Base-by-base conservation (phyloP, 2,888 invertebrate species). In the Cacoxenus indagator region DNA sequence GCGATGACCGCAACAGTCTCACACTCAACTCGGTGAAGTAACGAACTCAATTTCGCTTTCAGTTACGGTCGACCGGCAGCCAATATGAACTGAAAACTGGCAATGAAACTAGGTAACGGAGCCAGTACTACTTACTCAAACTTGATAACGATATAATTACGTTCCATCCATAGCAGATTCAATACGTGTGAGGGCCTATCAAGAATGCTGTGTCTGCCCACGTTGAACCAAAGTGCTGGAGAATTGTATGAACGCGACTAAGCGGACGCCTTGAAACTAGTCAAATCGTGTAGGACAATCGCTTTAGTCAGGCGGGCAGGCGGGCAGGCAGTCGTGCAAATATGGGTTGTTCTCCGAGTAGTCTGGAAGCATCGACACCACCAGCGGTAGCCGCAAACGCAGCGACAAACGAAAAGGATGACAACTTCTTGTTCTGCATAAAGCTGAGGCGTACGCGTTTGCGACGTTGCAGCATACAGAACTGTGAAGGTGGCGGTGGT, bases 381-480 rank as follows among this genome's bases (percentile, higher is more conserved):
- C 72, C 71, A 26, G 27, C 43, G 19, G 61, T 43, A 2, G 55
- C 68, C 22, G 68, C 59, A 1, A 14, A 5, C 6, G 6, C 19
- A 19, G 31, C 45, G 29, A 4, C 68, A 72, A 75, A 72, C 68
- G 85, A 86, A 68, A 87, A 87, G 78, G 87, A 86, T 74, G 84
- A 81, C 68, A 85, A 81, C 67, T 77, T 84, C 26, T 80, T 87
- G 17, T 87, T 87, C 72, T 87, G 87, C 77, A 83, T 87, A 66
- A 87, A 86, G 70, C 71, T 87, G 70, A 78, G 86, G 22, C 82
- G 86, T 68, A 78, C 81, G 61, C 84, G 84, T 48, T 75, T 83
- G 69, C 74, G 85, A 43, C 82, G 84, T 66, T 85, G 84, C 73
- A 86, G 84, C 75, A 75, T 84, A 59, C 85, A 84, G 64, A 87